Base-by-base conservation (phyloP, 1,140 invertebrate species). In the Tenebrio molitor region DNA sequence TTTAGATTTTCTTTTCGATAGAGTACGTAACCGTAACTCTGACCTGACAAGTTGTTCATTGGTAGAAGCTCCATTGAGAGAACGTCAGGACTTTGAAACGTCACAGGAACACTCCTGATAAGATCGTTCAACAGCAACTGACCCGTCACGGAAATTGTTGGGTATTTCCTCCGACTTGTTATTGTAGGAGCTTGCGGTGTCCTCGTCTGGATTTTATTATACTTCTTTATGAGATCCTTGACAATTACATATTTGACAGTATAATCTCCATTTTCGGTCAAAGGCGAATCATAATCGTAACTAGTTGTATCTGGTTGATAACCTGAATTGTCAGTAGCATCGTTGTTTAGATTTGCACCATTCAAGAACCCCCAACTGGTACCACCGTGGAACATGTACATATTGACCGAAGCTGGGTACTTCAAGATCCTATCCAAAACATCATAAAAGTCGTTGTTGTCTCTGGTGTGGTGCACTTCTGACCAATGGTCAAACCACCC, bases 301-400 rank as follows among this genome's bases (percentile, higher is more conserved):
- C 87, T 88, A 1, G 85, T 87, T 7, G 87, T 83, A 74, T 87
- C 84, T 0, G 86, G 77, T 23, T 81, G 77, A 66, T 85, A 86
- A 12, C 74, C 50, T 0, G 81, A 80, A 50, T 75, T 64, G 15
- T 68, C 64, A 23, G 50, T 36, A 15, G n/a, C 21, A 3, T 15
- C 19, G 44, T 71, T 69, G 4, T 39, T 17, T 2, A 72, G 23
- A 73, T 89, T 89, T 2, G 87, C 87, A 19, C 90, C 90, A 70
- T 87, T 86, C 80, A 88, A 87, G 75, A 90, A 91, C 1, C 89
- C 90, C 80, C 90, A 91, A 80, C 87, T 91, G 0, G 90, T 91
- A 5, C 90, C 90, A 6, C 90, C 90, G 76, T 88, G 87, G 74
- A 91, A 90, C 90, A 92, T 91, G 81, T 90, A 91, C 74, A 90